Base-by-base conservation (phyloP, 1,140 invertebrate genomes). In the Bombus soroeensis region DNA sequence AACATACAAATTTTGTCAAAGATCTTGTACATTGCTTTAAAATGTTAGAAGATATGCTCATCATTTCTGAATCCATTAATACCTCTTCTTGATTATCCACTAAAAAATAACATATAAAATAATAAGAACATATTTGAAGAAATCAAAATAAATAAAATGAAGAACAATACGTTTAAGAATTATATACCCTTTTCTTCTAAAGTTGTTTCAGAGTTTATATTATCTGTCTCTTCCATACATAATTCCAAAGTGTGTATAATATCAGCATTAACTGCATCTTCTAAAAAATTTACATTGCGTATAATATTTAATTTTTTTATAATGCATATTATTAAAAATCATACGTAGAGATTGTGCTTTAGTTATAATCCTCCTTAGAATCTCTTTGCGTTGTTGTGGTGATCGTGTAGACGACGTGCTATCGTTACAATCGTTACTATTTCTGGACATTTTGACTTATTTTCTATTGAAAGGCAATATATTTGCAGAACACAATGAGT, bases 61-160 rank as follows among this genome's bases (percentile, higher is more conserved):
- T 94, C 22, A 94, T 90, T 88, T 94, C 89, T 12, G 94, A 94
- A 88, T 95, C 94, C 73, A 95, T 75, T 37, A 95, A 66, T n/a
- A 94, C 87, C 80, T 93, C 92, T 68, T 92, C 93, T 43, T 93
- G 93, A 91, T 94, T 91, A 22, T 83, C 75, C 18, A 88, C 83
- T 90, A 28, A 84, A 88, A 88, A 81, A 68, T 37, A 22, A 68
- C 6, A 37, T 57, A 66, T 32, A 15, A 62, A 62, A 68, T 25
- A 62, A 53, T 84, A 74, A 64, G 37, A 32, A 75, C 22, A 86
- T 68, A 79, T 39, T 53, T 76, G 34, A 70, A 39, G 3, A 73
- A 37, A 62, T 62, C 74, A 68, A 41, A 72, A 53, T 68, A 39
- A n/a, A 71, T 68, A 37, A 73, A 76, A 28, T 47, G 22, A 53